Evolutionary conservation across 1,140 invertebrate genomes (phyloP).

Genomic region (Drosophila dunni): DNA sequence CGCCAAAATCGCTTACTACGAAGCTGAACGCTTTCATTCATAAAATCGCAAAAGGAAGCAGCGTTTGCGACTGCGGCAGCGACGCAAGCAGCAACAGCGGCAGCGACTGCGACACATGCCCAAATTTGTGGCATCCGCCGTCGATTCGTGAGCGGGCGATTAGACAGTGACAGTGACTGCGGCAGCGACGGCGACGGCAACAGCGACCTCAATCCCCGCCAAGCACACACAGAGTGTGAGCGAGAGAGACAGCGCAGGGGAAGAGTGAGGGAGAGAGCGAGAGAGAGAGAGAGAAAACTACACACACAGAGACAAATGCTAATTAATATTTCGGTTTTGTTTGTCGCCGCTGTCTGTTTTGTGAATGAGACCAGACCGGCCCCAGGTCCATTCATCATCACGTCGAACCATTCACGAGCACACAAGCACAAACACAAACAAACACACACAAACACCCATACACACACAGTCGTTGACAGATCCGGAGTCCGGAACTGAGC

Average conservation of each 20-base stretch:
- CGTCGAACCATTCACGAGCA: slow-evolving; percentile 25
- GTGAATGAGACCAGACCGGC: slow-evolving; percentile 65
- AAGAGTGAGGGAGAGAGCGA: too few relatives aligned
- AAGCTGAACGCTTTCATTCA: slow-evolving; percentile 68
- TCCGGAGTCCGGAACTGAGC: slow-evolving; percentile 75
- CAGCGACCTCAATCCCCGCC: slow-evolving; percentile 30
- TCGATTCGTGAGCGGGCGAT: slow-evolving; percentile 71
- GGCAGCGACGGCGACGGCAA: slow-evolving; percentile 18
- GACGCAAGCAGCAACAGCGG: slow-evolving; percentile 13
- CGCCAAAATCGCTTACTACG: slow-evolving; percentile 65
- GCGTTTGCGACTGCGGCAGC: slow-evolving; percentile 33
- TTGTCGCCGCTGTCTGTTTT: slow-evolving; percentile 57
- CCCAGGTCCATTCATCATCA: slow-evolving; percentile 60
- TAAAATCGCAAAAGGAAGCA: slow-evolving; percentile 79
- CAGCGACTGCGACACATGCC: slow-evolving; percentile 66
- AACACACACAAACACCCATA: too few relatives aligned
- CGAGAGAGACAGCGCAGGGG: too few relatives aligned
- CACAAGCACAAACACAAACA: too few relatives aligned
- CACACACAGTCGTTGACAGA: slow-evolving; percentile 32
- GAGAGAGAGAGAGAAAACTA: background rate
- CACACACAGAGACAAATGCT: slow-evolving; percentile 59
- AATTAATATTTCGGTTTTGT: slow-evolving; percentile 79
- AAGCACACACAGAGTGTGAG: slow-evolving; percentile 8
- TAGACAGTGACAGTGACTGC: slow-evolving; percentile 37
- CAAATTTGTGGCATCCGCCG: slow-evolving; percentile 80